phyloP scores from a whole-genome alignment of 2,888 invertebrate genomes.

The Clitarchus hookeri region DNA sequence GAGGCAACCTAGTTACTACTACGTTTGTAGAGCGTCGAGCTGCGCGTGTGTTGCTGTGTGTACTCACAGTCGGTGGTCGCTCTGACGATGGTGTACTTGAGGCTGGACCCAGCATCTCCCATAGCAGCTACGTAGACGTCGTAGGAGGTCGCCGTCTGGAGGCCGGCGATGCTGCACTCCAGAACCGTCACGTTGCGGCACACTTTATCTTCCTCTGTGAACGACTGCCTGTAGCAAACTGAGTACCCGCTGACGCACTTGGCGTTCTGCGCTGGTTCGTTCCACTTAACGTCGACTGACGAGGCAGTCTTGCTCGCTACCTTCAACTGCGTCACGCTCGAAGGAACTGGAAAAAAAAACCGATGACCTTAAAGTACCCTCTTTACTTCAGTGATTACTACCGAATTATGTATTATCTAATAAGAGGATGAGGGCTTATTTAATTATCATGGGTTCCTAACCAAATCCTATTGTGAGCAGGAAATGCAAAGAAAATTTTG shows the following conservation, averaged over 20 bases:
- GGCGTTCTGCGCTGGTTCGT: background rate
- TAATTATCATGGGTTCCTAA: too few species aligned
- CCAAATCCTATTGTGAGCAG: too few species aligned
- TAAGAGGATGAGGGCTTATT: too few species aligned
- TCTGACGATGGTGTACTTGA: background rate
- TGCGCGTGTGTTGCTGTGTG: background rate
- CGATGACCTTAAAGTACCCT: too few species aligned
- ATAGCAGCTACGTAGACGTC: background rate
- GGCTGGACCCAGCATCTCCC: background rate
- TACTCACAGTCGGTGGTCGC: background rate
- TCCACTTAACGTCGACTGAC: background rate
- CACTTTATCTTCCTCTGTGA: background rate
- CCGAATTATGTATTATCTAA: too few species aligned
- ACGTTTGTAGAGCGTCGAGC: too few species aligned
- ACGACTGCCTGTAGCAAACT: background rate
- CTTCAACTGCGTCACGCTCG: background rate
- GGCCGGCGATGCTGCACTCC: background rate
- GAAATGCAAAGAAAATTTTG: too few species aligned
- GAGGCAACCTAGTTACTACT: too few species aligned
- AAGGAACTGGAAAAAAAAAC: background rate
- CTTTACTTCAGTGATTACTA: too few species aligned
- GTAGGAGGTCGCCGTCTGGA: background rate
- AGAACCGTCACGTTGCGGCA: background rate
- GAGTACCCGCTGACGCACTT: background rate
- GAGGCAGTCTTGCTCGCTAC: background rate